A percentile compares a stretch with the other conserved stretches of the same genome.
These are phyloP conservation scores for Lithobates pipiens DNA, from an alignment of 2,797 vertebrate genomes.

Conservation along the genomic window DNA sequence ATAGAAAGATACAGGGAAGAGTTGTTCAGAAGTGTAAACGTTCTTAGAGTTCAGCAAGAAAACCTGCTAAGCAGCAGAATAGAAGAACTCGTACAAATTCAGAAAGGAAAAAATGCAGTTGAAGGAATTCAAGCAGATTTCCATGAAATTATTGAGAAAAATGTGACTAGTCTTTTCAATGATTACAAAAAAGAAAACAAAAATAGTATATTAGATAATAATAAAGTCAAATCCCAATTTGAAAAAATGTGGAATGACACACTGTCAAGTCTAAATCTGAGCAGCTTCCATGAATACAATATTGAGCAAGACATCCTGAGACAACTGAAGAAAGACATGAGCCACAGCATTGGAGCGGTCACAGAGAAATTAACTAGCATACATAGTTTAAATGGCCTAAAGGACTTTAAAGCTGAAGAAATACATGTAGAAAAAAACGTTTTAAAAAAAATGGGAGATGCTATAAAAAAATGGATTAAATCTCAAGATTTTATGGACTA, in stretches of 20 bases:
- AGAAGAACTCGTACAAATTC: slow-evolving; percentile 65
- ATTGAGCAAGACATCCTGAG: slow-evolving; percentile 69
- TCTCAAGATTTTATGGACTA: no score
- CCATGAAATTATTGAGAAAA: slow-evolving; percentile 68
- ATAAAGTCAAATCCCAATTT: slow-evolving; percentile 69
- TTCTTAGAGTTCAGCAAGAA: slow-evolving; percentile 65
- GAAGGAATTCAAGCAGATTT: slow-evolving; percentile 68
- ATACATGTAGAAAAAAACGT: no score
- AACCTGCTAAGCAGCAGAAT: slow-evolving; percentile 65
- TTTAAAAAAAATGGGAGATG: no score
- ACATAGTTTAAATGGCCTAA: background rate
- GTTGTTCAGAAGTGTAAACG: slow-evolving; percentile 67
- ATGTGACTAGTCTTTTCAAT: slow-evolving; percentile 67
- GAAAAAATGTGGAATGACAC: slow-evolving; percentile 71
- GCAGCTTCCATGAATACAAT: slow-evolving; percentile 57
- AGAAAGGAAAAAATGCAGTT: slow-evolving; percentile 69
- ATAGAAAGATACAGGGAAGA: slow-evolving; percentile 70
- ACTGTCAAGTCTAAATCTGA: slow-evolving; percentile 23
- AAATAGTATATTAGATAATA: slow-evolving; percentile 65
- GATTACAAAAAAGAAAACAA: slow-evolving; percentile 66
- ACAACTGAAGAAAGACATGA: slow-evolving; percentile 73
- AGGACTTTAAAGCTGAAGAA: no score
- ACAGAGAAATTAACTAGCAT: slow-evolving; percentile 62
- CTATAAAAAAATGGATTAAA: no score
- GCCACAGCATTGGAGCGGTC: slow-evolving; percentile 68